Conservation (phyloP, 2,113 vertebrate genomes). For the Echinops telfairi region DNA sequence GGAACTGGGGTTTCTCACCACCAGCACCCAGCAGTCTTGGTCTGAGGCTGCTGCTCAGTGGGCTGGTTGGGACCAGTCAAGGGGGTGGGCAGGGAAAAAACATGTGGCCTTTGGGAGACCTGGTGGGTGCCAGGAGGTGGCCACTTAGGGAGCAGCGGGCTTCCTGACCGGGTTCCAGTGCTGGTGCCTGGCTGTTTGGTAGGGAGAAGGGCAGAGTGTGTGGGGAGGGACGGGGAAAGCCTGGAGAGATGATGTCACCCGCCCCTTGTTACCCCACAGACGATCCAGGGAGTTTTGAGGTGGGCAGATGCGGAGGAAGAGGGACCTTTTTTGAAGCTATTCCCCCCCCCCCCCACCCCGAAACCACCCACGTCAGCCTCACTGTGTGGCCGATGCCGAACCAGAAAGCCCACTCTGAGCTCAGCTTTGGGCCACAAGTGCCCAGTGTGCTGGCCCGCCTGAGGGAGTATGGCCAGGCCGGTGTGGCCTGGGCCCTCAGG, state of each 20-base stretch:
- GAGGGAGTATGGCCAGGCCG: background rate
- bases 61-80: too few relatives aligned
- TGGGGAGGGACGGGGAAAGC: too few relatives aligned
- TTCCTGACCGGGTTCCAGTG: background rate
- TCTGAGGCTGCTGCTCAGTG: background rate
- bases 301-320: slow-evolving; percentile 27
- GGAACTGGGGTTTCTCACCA: background rate
- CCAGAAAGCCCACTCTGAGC: background rate
- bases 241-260: background rate
- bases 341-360: background rate
- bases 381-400: slow-evolving; percentile 23
- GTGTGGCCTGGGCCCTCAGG: background rate
- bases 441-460: background rate
- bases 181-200: background rate
- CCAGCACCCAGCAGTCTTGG: accelerated
- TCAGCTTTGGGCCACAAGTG: background rate
- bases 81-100: background rate
- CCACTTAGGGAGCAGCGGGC: accelerated
- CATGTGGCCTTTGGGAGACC: background rate
- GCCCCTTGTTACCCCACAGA: background rate
- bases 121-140: too few relatives aligned
- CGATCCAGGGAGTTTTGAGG: background rate
- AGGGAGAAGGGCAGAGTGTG: background rate
- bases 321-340: background rate
- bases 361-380: slow-evolving; percentile 39